These are phyloP conservation scores for Chloroclysta siterata DNA, from an alignment of 2,888 invertebrate species.

Conservation along the genomic window DNA sequence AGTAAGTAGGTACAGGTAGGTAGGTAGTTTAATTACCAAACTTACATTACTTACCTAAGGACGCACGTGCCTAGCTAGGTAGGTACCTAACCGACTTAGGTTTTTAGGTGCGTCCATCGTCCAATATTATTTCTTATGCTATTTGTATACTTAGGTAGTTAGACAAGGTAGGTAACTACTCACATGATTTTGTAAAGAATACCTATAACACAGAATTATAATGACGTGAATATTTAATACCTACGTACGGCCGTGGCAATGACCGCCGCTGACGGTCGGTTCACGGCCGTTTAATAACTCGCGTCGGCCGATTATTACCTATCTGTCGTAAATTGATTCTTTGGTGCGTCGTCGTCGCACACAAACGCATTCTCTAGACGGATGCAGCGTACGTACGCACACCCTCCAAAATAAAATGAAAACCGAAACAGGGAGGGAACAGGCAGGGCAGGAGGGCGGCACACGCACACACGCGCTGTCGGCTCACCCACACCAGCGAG, in stretches of 20 bases:
- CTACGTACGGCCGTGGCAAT: slow-evolving; percentile 75
- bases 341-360: slow-evolving; percentile 35
- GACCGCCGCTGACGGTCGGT: slow-evolving; percentile 74
- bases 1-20: too few species aligned
- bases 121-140: neutral
- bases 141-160: neutral
- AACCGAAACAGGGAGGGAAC: slow-evolving; percentile 49
- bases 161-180: slow-evolving; percentile 2
- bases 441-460: slow-evolving; percentile 49
- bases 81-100: neutral
- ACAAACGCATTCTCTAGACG: slow-evolving; percentile 41
- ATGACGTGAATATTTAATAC: slow-evolving; percentile 76
- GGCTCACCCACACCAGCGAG: slow-evolving; percentile 54
- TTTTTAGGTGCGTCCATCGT: neutral
- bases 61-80: neutral
- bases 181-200: slow-evolving; percentile 32
- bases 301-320: slow-evolving; percentile 58
- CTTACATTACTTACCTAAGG: too few species aligned
- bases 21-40: too few species aligned
- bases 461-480: slow-evolving; percentile 59
- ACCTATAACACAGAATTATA: slow-evolving; percentile 46
- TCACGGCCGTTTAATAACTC: slow-evolving; percentile 78
- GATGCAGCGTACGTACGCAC: slow-evolving; percentile 48
- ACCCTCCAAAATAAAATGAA: slow-evolving; percentile 61
- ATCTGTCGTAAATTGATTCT: slow-evolving; percentile 47